phyloP scores from a whole-genome alignment of 2,888 invertebrate genomes.

The Epinotia bilunana region DNA sequence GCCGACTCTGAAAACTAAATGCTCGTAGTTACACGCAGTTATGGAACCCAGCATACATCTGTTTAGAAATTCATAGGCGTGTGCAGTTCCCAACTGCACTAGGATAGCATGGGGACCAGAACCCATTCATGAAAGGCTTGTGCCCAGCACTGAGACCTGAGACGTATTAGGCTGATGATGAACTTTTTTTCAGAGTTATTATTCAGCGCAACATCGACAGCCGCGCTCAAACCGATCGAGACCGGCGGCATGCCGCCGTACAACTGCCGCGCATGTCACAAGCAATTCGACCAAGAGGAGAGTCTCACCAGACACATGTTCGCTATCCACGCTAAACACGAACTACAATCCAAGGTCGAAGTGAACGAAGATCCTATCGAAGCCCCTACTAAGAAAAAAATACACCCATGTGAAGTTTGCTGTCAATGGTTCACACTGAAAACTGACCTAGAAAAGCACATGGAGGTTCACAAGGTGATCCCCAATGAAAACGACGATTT shows the following conservation, averaged over 20 bases:
- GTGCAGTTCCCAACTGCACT: no score
- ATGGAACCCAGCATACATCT: no score
- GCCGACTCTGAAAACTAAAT: conserved; percentile 12
- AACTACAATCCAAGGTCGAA: conserved; percentile 15
- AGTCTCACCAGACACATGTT: conserved; percentile 22
- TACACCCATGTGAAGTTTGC: conserved; percentile 13
- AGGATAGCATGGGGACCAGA: no score
- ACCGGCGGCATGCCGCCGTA: conserved; percentile 13
- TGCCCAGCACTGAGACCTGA: no score
- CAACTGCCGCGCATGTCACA: conserved; percentile 17
- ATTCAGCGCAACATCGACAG: conserved; percentile 1
- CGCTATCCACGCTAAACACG: conserved; percentile 25
- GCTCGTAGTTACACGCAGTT: no score
- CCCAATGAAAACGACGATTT: conserved; percentile 13
- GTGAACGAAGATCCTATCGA: conserved; percentile 7
- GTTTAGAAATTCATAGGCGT: no score
- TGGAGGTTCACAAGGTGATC: conserved; percentile 13
- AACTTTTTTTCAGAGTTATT: conserved; percentile 23
- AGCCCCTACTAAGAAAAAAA: conserved; percentile 16
- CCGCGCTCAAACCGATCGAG: background rate
- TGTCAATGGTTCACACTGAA: conserved; percentile 21
- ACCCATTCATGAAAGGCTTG: no score
- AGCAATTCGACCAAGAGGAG: conserved; percentile 24
- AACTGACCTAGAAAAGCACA: conserved; percentile 9
- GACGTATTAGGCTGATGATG: background rate